These are phyloP conservation scores for Sinella curviseta DNA, from an alignment of 1,140 invertebrate species.

Conservation along the genomic window DNA sequence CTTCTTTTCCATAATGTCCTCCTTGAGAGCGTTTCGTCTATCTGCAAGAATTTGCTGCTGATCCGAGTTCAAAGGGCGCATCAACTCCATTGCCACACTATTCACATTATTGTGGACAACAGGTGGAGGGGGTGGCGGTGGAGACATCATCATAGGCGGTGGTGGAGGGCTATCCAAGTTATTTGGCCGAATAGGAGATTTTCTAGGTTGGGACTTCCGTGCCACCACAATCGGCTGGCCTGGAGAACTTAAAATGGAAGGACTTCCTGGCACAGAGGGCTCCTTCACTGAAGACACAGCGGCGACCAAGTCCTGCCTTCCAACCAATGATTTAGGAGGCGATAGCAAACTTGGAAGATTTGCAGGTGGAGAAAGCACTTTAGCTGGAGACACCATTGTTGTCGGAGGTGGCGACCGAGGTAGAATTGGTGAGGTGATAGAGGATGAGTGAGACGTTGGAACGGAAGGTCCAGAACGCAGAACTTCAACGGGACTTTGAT, in stretches of 20 bases:
- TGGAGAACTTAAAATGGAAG: not conserved
- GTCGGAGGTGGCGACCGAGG: not conserved
- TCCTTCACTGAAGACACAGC: not conserved
- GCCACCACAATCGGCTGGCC: not conserved
- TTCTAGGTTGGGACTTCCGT: not conserved
- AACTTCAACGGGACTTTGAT: not conserved
- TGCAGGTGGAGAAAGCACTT: not conserved
- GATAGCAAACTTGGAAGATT: not conserved
- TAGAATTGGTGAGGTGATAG: not conserved
- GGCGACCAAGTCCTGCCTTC: not conserved
- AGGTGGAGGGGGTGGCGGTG: not conserved
- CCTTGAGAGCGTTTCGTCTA: not conserved
- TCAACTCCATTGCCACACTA: not conserved
- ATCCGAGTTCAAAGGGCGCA: not conserved
- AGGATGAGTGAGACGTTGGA: not conserved
- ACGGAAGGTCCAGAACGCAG: not conserved
- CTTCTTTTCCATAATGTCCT: constrained; percentile 18
- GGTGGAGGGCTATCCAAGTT: not conserved
- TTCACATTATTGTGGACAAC: not conserved
- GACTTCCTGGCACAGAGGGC: not conserved
- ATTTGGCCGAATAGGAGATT: constrained; percentile 7
- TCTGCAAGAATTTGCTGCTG: not conserved
- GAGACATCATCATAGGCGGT: not conserved
- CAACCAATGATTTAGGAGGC: not conserved
- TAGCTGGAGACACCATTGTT: not conserved